These are phyloP conservation scores for Condylostylus longicornis DNA, from an alignment of 1,140 invertebrate genomes.

Conservation along the genomic window DNA sequence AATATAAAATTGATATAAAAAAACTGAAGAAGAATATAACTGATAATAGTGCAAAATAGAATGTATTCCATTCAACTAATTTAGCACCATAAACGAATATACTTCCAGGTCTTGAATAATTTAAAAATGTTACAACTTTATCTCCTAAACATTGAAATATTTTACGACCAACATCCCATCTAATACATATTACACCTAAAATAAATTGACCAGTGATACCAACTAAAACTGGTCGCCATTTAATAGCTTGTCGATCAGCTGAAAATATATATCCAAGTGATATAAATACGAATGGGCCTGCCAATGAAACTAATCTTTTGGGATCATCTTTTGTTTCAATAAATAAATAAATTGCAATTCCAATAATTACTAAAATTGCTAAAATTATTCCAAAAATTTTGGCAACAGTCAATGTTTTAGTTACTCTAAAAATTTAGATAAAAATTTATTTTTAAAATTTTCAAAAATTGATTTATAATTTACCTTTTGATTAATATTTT, in stretches of 20 bases:
- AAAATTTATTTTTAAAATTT: no score
- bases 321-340: constrained; percentile 46
- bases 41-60: constrained; percentile 69
- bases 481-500: background rate
- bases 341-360: constrained; percentile 41
- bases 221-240: constrained; percentile 63
- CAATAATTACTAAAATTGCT: constrained; percentile 30
- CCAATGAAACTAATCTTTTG: constrained; percentile 46
- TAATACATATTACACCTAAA: constrained; percentile 72
- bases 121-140: constrained; percentile 64
- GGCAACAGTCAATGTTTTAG: no score
- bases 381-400: no score
- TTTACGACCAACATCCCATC: constrained; percentile 59
- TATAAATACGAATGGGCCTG: constrained; percentile 43
- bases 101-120: constrained; percentile 61
- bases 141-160: constrained; percentile 69
- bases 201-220: constrained; percentile 74
- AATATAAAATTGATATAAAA: constrained; percentile 72
- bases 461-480: no score
- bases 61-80: constrained; percentile 45
- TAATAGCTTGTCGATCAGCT: constrained; percentile 43
- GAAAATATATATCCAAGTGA: constrained; percentile 40
- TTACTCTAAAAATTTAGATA: no score
- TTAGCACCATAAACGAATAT: constrained; percentile 70
- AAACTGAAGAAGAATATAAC: constrained; percentile 88